Evolutionary conservation across 2,797 vertebrate species (phyloP), one percentile per base, ranked within the genome.

Genomic region (Emydoidea blandingii): DNA sequence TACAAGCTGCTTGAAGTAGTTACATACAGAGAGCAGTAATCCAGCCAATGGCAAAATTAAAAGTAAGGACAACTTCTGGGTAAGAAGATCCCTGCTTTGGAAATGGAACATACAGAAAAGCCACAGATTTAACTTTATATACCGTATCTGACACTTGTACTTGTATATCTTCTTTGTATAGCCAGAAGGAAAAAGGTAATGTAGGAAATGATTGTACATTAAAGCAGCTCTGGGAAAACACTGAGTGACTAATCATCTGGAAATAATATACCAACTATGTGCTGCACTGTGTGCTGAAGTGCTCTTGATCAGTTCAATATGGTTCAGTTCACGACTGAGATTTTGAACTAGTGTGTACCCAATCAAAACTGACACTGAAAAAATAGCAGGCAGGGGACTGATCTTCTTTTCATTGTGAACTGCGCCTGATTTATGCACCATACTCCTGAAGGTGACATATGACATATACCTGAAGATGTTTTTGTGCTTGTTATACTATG

Each of bases 321-420:
- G 62, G 44, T 91, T 87, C 80, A 53, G 31, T 68, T 92, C 19
- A 81, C 16, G 27, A 92, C 57, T 82, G 83, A 95, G 78, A 90
- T 95, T 83, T 88, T 91, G 87, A 83, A 94, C 29, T 81, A 92
- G 89, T 29, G 83, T 29, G 14, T 41, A 92, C 54, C 34, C 54
- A 15, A 92, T 79, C 80, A 96, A 93, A 92, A 90, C 34, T 59
- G 56, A 53, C 85, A 85, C 50, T 76, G 81, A 84, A 80, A 87
- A 95, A 83, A 47, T 65, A 68, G 56, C 29, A 81, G 59, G 87
- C 14, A 93, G 29, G 2, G 57, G 88, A 96, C 83, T 81, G 87
- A 80, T 54, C 88, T 80, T 83, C 57, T 62, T 92, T 85, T 85
- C 25, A 62, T 81, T 50, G 93, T 59, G 34, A 91, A 23, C 44